Conservation (phyloP, 2,797 vertebrate species). For the Silurus aristotelis region DNA sequence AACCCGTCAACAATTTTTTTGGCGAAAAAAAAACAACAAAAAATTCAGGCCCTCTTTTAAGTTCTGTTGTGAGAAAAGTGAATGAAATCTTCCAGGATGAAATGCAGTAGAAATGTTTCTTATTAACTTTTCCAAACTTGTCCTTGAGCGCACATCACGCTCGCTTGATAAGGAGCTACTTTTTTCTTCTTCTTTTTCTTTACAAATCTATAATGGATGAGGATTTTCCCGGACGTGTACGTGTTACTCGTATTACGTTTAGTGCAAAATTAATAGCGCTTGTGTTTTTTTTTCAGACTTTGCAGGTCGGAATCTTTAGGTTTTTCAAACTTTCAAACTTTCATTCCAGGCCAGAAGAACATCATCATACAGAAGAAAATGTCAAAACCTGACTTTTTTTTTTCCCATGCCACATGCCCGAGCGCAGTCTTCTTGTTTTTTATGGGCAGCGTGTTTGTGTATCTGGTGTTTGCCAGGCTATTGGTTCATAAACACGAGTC, state of each 20-base stretch:
- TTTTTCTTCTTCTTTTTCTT: too few relatives aligned
- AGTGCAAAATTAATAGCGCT: background rate
- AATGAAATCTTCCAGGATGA: background rate
- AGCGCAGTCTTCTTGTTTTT: conserved; percentile 5
- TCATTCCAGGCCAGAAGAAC: background rate
- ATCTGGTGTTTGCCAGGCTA: conserved; percentile 42
- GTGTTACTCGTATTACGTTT: background rate
- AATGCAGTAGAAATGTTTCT: background rate
- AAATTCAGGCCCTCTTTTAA: background rate
- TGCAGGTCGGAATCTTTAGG: background rate
- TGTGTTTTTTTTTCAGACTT: background rate
- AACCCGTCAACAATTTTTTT: background rate
- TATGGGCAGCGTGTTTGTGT: background rate
- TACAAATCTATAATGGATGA: background rate
- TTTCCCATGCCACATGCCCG: background rate
- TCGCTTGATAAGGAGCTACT: background rate
- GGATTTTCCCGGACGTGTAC: background rate
- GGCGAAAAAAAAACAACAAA: background rate
- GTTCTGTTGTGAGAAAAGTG: background rate
- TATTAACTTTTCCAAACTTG: background rate
- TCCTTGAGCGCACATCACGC: background rate
- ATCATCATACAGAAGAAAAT: background rate
- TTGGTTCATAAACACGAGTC: conserved; percentile 49
- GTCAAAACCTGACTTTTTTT: conserved; percentile 4
- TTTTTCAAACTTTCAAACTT: conserved; percentile 29